phyloP scores from a whole-genome alignment of 1,140 invertebrate species.

The Pseudomyrmex dendroicus region DNA sequence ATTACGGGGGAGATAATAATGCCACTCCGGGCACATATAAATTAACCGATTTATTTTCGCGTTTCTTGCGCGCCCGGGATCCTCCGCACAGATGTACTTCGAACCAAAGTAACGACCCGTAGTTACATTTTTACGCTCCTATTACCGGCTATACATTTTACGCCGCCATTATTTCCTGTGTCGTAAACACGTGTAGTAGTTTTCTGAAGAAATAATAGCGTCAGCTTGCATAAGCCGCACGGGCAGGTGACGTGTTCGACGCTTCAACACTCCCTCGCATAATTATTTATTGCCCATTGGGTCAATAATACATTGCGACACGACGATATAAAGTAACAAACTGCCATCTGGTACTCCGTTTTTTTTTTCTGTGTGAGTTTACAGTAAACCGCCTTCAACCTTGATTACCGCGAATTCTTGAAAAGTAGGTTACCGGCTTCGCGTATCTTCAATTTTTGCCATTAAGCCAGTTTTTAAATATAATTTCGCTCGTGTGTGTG shows the following conservation, averaged over 20 bases:
- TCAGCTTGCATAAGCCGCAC: constrained; percentile 46
- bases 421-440: not conserved
- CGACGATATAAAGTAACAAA: not conserved
- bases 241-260: constrained; percentile 34
- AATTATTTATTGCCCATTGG: constrained; percentile 63
- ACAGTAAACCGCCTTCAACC: not conserved
- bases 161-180: constrained; percentile 16
- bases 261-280: constrained; percentile 30
- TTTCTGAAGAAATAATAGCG: constrained; percentile 45
- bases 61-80: too few species aligned
- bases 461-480: not conserved
- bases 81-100: not conserved
- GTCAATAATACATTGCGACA: constrained; percentile 16
- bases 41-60: too few species aligned
- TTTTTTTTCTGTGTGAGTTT: not conserved
- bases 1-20: too few species aligned
- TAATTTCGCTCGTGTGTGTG: not conserved
- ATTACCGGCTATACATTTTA: constrained; percentile 42
- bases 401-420: not conserved
- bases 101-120: constrained; percentile 1
- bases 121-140: constrained; percentile 35
- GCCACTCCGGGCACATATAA: too few species aligned
- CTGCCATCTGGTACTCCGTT: not conserved
- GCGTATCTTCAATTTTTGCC: not conserved
- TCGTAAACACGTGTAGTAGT: constrained; percentile 47